Conservation (phyloP, 2,888 invertebrate genomes). For the Andrena camellia region DNA sequence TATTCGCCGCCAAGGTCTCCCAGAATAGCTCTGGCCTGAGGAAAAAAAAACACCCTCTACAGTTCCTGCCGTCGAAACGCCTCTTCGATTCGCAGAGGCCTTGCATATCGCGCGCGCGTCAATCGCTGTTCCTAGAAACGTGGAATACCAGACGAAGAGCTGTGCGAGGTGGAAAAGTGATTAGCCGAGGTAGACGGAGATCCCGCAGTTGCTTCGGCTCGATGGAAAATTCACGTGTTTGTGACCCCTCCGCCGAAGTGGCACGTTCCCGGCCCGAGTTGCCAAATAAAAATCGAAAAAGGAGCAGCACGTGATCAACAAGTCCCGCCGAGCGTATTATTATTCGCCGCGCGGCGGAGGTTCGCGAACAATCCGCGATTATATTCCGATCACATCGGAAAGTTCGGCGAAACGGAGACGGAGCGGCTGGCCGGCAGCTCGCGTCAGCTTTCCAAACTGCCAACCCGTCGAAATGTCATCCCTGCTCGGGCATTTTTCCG, state of each 20-base stretch:
- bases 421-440: constrained; percentile 20
- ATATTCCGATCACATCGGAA: constrained; percentile 71
- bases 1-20: too few species aligned
- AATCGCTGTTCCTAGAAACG: too few species aligned
- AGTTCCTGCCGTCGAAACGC: too few species aligned
- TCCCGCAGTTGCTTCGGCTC: neutral
- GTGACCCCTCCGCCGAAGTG: neutral
- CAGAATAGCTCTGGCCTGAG: too few species aligned
- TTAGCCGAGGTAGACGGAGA: neutral
- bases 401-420: constrained; percentile 50
- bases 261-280: neutral
- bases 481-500: constrained; percentile 26
- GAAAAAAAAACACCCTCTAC: too few species aligned
- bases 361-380: constrained; percentile 63
- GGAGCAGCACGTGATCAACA: constrained; percentile 52
- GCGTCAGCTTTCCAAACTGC: constrained; percentile 63
- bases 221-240: too few species aligned
- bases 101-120: too few species aligned
- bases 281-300: constrained; percentile 2
- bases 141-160: too few species aligned
- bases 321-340: constrained; percentile 52
- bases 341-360: constrained; percentile 52
- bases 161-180: neutral
- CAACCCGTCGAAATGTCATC: constrained; percentile 66
- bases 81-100: too few species aligned